Conservation (phyloP, 1,140 invertebrate species). For the Listronotus oregonensis region DNA sequence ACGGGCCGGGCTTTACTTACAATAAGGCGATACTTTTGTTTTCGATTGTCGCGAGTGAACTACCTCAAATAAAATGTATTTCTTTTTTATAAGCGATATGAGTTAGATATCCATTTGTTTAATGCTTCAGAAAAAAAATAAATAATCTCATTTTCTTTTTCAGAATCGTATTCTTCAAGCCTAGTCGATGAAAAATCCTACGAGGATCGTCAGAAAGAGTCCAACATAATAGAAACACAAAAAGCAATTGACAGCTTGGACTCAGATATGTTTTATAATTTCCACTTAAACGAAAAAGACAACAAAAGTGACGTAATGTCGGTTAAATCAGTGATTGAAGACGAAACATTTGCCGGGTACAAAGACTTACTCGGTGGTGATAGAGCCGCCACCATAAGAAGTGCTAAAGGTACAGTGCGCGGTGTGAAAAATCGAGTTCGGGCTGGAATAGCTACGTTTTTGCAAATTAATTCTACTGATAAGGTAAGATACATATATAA, state of each 20-base stretch:
- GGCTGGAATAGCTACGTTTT: slow-evolving; percentile 91
- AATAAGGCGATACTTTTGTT: no score
- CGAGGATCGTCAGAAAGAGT: slow-evolving; percentile 60
- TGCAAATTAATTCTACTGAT: slow-evolving; percentile 75
- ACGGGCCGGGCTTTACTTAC: no score
- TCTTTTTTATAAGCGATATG: no score
- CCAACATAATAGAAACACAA: slow-evolving; percentile 49
- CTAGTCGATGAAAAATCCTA: slow-evolving; percentile 71
- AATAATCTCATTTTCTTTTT: slow-evolving; percentile 1
- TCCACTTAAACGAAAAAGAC: slow-evolving; percentile 79
- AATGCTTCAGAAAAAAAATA: no score
- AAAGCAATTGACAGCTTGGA: slow-evolving; percentile 56
- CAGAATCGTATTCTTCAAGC: slow-evolving; percentile 43
- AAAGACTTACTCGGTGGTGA: slow-evolving; percentile 75
- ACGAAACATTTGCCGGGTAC: slow-evolving; percentile 80
- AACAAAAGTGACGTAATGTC: slow-evolving; percentile 62
- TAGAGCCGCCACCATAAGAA: slow-evolving; percentile 75
- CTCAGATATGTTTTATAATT: slow-evolving; percentile 78
- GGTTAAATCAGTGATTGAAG: slow-evolving; percentile 57
- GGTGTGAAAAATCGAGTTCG: slow-evolving; percentile 92
- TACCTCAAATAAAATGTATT: no score
- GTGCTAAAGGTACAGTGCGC: slow-evolving; percentile 87
- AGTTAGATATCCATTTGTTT: no score
- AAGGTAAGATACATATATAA: slow-evolving; percentile 63
- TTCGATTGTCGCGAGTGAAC: no score